Evolutionary conservation across 2,888 invertebrate genomes (phyloP), one percentile per base, ranked within the genome.

Genomic region (Dolichopus griseipennis): DNA sequence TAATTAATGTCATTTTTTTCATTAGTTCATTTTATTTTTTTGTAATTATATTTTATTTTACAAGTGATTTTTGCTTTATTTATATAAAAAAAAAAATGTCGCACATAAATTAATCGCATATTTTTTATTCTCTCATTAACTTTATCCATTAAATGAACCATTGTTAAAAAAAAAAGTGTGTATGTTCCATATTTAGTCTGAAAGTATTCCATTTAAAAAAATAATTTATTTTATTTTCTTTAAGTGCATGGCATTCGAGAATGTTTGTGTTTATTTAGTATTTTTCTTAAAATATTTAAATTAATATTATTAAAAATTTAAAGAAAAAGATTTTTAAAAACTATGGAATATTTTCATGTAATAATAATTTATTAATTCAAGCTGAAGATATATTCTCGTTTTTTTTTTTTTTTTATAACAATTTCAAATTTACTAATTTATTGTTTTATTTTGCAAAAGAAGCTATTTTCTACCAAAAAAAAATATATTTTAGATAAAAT

Each of bases 31-130:
- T 52, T 52, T 52, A 18, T 18, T 52, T 52, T 41, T 12, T 41
- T 41, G 9, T 52, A 37, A 37, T 10, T 52, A 52, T 52, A 52
- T 10, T 52, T 52, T 18, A 52, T 27, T 52, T 52, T 18, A 52
- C n/a, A 52, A 52, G 52, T 18, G 6, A 52, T 52, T 27, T 27
- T 27, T 52, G 52, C 52, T 52, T 52, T 52, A 52, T 52, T 52
- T 52, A 52, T 52, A n/a, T 12, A 52, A 52, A 27, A 27, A 27
- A n/a, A 27, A 27, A 27, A 27, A 5, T 27, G 27, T 52, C 18
- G 52, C 52, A 52, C 52, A 52, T 52, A 52, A 52, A 52, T 52
- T 52, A 52, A 52, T 52, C 52, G 52, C 52, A 52, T 52, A 12
- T 52, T 52, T 52, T 27, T 27, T 27, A 27, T 27, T 27, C 27